Conservation (phyloP, 2,113 vertebrate genomes). For the Podarcis muralis region DNA sequence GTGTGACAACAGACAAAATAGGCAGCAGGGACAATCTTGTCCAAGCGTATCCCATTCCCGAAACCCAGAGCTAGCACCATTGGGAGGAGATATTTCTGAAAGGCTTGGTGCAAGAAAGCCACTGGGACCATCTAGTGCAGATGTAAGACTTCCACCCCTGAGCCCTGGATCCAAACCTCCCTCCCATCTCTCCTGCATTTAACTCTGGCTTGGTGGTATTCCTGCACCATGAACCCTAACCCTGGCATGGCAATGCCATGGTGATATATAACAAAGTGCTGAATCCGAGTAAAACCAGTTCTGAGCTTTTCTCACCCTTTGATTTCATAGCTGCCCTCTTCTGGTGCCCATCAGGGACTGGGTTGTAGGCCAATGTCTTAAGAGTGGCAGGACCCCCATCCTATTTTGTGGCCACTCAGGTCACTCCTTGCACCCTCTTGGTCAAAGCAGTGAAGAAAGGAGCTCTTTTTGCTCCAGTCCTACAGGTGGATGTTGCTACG, state of each 20-base stretch:
- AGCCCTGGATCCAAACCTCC: neutral
- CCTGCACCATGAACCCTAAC: neutral
- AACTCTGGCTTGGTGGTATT: neutral
- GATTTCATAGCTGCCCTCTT: neutral
- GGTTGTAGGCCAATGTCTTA: neutral
- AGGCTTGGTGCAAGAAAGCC: neutral
- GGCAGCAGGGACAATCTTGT: neutral
- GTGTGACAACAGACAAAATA: neutral
- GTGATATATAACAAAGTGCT: neutral
- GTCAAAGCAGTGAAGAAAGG: neutral
- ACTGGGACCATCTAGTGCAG: neutral
- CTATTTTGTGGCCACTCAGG: neutral
- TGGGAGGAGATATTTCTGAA: neutral
- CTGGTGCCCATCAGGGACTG: neutral
- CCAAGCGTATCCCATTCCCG: neutral
- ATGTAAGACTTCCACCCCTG: neutral
- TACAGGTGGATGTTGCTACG: neutral
- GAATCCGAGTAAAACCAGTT: neutral
- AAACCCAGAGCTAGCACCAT: neutral
- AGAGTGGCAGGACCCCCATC: neutral
- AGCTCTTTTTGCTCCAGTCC: neutral
- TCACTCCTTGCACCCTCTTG: neutral
- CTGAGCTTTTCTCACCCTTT: neutral
- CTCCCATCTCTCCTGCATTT: neutral
- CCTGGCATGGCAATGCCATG: neutral